A percentile compares a stretch with the other conserved stretches of the same genome.
Conservation (phyloP, 2,113 vertebrate genomes). For the Diadophis punctatus region DNA sequence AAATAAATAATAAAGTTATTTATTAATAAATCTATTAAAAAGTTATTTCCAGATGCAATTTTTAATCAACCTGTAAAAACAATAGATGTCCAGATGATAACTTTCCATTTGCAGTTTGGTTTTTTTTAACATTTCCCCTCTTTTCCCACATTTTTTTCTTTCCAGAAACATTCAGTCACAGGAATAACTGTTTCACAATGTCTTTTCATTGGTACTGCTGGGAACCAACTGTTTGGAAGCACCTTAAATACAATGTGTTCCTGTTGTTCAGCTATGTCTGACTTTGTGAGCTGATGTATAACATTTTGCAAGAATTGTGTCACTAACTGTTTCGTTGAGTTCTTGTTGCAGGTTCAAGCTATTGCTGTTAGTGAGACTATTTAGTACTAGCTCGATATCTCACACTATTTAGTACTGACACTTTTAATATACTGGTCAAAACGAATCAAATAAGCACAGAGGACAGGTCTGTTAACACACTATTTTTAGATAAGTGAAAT, state of each 20-base stretch:
- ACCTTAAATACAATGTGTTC: not conserved
- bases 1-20: not conserved
- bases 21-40: too few species aligned
- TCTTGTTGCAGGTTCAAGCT: not conserved
- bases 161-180: not conserved
- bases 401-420: not conserved
- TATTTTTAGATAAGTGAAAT: not conserved
- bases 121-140: not conserved
- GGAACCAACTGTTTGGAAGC: not conserved
- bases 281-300: not conserved
- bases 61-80: not conserved
- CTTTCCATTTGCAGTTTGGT: not conserved
- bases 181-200: not conserved
- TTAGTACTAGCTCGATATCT: not conserved
- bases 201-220: not conserved
- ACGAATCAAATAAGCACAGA: not conserved
- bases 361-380: not conserved
- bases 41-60: not conserved
- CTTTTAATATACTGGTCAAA: not conserved
- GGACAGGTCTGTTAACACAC: not conserved
- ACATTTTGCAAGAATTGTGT: not conserved
- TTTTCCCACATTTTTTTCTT: not conserved
- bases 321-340: not conserved
- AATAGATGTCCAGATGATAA: not conserved
- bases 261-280: not conserved